phyloP scores from a whole-genome alignment of 2,113 vertebrate genomes.

The Syrrhaptes paradoxus region DNA sequence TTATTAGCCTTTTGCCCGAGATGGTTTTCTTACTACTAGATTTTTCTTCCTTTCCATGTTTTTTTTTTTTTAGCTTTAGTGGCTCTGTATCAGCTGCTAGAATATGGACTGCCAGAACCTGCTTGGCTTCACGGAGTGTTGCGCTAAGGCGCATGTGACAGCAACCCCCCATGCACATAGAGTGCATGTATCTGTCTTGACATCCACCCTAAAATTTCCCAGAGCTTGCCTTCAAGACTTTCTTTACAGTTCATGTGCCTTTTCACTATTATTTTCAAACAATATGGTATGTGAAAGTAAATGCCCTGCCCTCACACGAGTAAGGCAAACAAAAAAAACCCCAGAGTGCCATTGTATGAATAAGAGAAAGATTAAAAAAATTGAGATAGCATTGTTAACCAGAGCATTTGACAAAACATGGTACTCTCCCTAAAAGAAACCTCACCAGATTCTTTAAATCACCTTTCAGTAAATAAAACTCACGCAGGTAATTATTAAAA shows the following conservation, averaged over 20 bases:
- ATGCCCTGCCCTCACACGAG: background rate
- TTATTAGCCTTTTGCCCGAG: background rate
- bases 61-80: background rate
- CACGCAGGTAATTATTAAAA: background rate
- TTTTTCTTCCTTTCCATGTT: background rate
- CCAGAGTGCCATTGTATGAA: background rate
- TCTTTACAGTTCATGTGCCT: background rate
- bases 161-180: background rate
- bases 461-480: background rate
- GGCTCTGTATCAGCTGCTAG: background rate
- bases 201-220: slow-evolving; percentile 14
- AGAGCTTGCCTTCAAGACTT: slow-evolving; percentile 3
- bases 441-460: background rate
- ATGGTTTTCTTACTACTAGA: background rate
- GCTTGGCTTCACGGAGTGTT: background rate
- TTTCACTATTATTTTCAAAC: slow-evolving; percentile 19
- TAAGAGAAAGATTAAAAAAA: background rate
- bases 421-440: background rate
- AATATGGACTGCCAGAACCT: background rate
- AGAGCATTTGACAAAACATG: background rate
- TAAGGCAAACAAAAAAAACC: background rate
- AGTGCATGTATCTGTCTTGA: background rate
- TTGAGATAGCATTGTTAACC: background rate
- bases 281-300: background rate
- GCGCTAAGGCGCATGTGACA: background rate